Conservation (phyloP, 2,797 vertebrate genomes). For the Anableps anableps region DNA sequence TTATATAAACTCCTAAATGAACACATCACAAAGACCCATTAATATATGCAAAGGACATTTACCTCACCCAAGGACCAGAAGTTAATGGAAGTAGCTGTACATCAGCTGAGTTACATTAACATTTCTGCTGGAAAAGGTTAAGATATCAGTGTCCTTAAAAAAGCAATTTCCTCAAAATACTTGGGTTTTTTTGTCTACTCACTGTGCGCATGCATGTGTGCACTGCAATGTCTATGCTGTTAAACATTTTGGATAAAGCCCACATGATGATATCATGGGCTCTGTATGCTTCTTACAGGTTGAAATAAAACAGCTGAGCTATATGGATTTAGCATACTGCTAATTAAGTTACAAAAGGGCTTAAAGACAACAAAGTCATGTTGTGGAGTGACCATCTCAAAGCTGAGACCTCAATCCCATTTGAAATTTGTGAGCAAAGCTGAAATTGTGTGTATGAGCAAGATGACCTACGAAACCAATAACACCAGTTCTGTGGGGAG, state of each 20-base stretch:
- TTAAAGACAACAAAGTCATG: too few relatives aligned
- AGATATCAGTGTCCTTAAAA: too few relatives aligned
- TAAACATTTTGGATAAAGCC: too few relatives aligned
- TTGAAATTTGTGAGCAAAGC: too few relatives aligned
- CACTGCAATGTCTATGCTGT: too few relatives aligned
- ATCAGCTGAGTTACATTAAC: conserved; percentile 77
- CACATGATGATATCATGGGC: too few relatives aligned
- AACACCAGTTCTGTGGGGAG: not conserved
- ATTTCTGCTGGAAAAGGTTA: conserved; percentile 49
- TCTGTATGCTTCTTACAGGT: not conserved
- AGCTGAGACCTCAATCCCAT: too few relatives aligned
- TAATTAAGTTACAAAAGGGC: too few relatives aligned
- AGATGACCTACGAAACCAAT: not conserved
- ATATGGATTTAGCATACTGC: not conserved
- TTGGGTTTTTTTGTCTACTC: too few relatives aligned
- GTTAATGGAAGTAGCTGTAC: conserved; percentile 78
- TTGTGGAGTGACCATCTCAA: too few relatives aligned
- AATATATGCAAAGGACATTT: conserved; percentile 69
- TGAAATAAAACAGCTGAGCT: not conserved
- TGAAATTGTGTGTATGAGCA: too few relatives aligned
- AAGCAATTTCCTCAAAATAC: too few relatives aligned
- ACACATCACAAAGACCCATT: conserved; percentile 39
- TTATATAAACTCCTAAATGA: conserved; percentile 34
- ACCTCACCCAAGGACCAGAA: conserved; percentile 69
- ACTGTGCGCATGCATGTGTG: not conserved